Conservation (phyloP, 1,140 invertebrate genomes). For the Sminthurides bifidus region DNA sequence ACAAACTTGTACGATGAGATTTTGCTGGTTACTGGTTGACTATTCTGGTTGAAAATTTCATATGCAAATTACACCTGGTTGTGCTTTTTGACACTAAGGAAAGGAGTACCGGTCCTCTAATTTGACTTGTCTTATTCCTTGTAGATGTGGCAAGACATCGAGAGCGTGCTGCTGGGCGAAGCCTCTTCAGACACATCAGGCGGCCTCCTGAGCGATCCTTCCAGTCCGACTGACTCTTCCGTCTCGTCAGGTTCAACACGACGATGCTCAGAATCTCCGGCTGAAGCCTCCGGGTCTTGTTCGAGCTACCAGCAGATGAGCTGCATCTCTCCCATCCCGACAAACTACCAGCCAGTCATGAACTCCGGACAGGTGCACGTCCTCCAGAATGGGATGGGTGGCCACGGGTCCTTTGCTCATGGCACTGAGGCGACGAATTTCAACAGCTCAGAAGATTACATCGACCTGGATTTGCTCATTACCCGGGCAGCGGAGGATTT, state of each 20-base stretch:
- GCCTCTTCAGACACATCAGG: slow-evolving; percentile 28
- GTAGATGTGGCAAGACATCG: slow-evolving; percentile 41
- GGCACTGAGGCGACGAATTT: background rate
- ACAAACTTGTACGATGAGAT: background rate
- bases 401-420: background rate
- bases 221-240: slow-evolving; percentile 23
- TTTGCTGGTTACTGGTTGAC: no score
- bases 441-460: slow-evolving; percentile 37
- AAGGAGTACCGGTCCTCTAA: no score
- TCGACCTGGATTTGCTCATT: slow-evolving; percentile 41
- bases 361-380: background rate
- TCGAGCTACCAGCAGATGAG: background rate
- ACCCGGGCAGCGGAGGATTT: slow-evolving; percentile 40
- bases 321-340: background rate
- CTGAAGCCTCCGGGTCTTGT: no score
- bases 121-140: slow-evolving; percentile 21
- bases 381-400: background rate
- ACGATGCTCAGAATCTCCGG: slow-evolving; percentile 25
- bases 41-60: background rate
- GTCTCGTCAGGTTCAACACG: slow-evolving; percentile 20
- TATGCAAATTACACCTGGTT: no score
- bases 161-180: slow-evolving; percentile 38
- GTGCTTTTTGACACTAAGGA: no score
- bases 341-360: background rate
- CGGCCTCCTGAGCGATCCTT: slow-evolving; percentile 23